Base-by-base conservation (phyloP, 2,888 invertebrate species). In the Alviniconcha strummeri region DNA sequence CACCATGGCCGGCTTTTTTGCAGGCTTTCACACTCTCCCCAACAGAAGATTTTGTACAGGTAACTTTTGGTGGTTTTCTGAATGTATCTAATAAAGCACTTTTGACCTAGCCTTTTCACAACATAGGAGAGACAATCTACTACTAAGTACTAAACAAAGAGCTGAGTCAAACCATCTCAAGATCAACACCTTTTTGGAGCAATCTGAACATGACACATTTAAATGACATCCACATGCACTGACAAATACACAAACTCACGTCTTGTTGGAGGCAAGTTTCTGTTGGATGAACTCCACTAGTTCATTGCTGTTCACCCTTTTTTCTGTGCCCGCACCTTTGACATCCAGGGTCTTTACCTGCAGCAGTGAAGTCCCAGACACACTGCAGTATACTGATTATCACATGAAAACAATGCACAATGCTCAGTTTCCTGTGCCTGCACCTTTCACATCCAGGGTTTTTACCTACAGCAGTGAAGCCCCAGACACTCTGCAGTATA, bases 271-370 rank as follows among this genome's bases (percentile, higher is more conserved):
- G 90, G 95, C 95, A 4, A 95, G 92, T 85, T 96, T 95, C 88
- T 95, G 96, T 88, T 96, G 96, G 82, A 97, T 95, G 88, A 96
- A 96, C 71, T 97, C 97, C 0, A 96, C 94, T 4, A 96, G 94
- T 86, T 97, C 96, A 6, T 95, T 91, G 52, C 94, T 93, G 13
- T 93, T 94, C n/a, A 96, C 94, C 89, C 95, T 95, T 19, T 95
- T 95, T 89, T 96, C 96, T 87, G 96, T 95, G 91, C 96, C 96
- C 86, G 95, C 95, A 8, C 86, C 79, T n/a, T 82, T 84, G n/a
- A 81, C 79, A 6, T 85, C 86, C 64, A 85, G 57, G 8, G 52
- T 54, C n/a, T 60, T 80, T 52, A 79, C 64, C 80, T 80, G 80
- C 52, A 15, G 5, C 19, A 17, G 52, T 13, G 36, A 52, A 54